A percentile compares a stretch with the other conserved stretches of the same genome.
phyloP scores from a whole-genome alignment of 2,888 invertebrate species.

The Hirtodrosophila duncani region DNA sequence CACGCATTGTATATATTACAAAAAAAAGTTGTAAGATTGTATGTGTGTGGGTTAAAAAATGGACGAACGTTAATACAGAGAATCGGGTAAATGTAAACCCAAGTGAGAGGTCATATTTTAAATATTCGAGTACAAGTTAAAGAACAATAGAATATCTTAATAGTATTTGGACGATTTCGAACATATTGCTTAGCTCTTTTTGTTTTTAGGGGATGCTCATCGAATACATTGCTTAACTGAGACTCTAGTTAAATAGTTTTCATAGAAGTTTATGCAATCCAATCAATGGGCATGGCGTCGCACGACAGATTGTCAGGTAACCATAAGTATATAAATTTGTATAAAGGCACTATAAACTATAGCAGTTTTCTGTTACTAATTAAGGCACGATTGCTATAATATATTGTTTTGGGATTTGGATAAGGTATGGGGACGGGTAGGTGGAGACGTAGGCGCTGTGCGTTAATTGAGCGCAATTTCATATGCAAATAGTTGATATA shows the following conservation, averaged over 20 bases:
- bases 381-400: conserved; percentile 60
- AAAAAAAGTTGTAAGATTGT: conserved; percentile 9
- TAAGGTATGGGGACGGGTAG: conserved; percentile 5
- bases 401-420: no score
- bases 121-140: conserved; percentile 20
- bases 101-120: conserved; percentile 20
- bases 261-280: conserved; percentile 68
- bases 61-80: no score
- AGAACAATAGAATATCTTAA: conserved; percentile 6
- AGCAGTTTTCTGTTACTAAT: conserved; percentile 48
- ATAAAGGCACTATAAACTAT: conserved; percentile 51
- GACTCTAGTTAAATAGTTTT: conserved; percentile 55
- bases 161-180: conserved; percentile 39
- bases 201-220: conserved; percentile 3
- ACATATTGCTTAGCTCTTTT: conserved; percentile 25
- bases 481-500: conserved; percentile 53
- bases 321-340: conserved; percentile 35
- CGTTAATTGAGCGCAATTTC: conserved; percentile 59
- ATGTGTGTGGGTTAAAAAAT: conserved; percentile 4
- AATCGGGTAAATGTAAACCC: no score
- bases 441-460: conserved; percentile 19
- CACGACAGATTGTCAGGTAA: conserved; percentile 11
- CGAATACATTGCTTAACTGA: conserved; percentile 42
- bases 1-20: conserved; percentile 37
- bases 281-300: conserved; percentile 21